Conservation (phyloP, 2,797 vertebrate species). For the Onychomys leucogaster region DNA sequence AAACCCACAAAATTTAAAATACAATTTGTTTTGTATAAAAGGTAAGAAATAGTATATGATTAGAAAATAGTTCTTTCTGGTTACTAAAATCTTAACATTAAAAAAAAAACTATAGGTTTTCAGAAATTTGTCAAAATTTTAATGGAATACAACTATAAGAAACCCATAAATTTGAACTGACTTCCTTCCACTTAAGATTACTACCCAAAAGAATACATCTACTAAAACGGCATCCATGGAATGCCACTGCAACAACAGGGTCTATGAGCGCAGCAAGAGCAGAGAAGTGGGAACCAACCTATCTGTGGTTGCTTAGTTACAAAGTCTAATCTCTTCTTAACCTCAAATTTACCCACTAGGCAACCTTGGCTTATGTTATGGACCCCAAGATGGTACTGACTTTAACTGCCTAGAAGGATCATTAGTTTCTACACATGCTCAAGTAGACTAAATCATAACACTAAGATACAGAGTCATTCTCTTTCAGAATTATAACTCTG, state of each 20-base stretch:
- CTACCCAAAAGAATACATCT: constrained; percentile 18
- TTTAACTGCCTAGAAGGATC: constrained; percentile 15
- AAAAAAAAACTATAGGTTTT: constrained; percentile 58
- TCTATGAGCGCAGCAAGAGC: neutral
- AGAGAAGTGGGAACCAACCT: neutral
- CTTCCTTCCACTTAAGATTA: constrained; percentile 58
- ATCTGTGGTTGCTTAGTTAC: neutral
- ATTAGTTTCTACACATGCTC: constrained; percentile 14
- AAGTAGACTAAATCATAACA: neutral
- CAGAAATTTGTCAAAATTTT: neutral
- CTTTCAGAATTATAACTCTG: neutral
- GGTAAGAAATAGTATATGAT: constrained; percentile 3
- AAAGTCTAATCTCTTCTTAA: constrained; percentile 17
- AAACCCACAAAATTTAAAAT: constrained; percentile 45
- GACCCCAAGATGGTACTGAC: neutral
- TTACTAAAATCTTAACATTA: constrained; percentile 35
- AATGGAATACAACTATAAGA: constrained; percentile 34
- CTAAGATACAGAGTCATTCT: neutral
- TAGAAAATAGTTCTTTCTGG: constrained; percentile 36
- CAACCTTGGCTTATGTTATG: neutral
- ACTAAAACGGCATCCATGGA: neutral
- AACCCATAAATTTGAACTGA: constrained; percentile 17
- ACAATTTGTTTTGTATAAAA: constrained; percentile 45
- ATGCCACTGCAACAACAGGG: neutral
- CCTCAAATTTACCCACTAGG: neutral